These are phyloP conservation scores for Spisula subtruncata DNA, from an alignment of 2,888 invertebrate genomes.

Conservation along the genomic window DNA sequence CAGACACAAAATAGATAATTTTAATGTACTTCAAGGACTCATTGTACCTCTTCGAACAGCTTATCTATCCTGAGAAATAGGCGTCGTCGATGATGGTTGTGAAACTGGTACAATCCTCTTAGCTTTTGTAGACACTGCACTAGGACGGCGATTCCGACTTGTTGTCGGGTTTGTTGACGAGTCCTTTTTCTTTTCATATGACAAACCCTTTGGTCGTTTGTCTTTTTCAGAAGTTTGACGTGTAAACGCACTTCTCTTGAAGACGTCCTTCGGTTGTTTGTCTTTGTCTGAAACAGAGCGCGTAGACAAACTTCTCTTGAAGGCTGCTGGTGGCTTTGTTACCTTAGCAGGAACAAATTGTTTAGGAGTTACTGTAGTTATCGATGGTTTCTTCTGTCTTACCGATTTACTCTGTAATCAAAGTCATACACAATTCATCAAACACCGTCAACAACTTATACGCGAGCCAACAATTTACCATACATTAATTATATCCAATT, in stretches of 20 bases:
- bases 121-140: conserved; percentile 62
- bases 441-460: background rate
- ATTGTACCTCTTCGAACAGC: conserved; percentile 48
- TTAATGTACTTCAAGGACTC: background rate
- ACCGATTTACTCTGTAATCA: background rate
- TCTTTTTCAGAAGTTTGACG: background rate
- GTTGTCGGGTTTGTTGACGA: background rate
- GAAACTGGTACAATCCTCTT: conserved; percentile 36
- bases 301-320: background rate
- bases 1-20: background rate
- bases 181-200: background rate
- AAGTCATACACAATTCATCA: background rate
- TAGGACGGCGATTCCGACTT: conserved; percentile 33
- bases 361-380: background rate
- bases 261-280: background rate
- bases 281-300: background rate
- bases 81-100: conserved; percentile 23
- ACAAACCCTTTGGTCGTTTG: background rate
- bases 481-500: no score
- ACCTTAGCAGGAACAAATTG: background rate
- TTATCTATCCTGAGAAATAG: background rate
- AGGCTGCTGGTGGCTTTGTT: conserved; percentile 11
- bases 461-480: no score
- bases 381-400: conserved; percentile 1
- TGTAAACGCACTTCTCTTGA: background rate